Conservation (phyloP, 2,888 invertebrate species). For the Epinotia brunnichana region DNA sequence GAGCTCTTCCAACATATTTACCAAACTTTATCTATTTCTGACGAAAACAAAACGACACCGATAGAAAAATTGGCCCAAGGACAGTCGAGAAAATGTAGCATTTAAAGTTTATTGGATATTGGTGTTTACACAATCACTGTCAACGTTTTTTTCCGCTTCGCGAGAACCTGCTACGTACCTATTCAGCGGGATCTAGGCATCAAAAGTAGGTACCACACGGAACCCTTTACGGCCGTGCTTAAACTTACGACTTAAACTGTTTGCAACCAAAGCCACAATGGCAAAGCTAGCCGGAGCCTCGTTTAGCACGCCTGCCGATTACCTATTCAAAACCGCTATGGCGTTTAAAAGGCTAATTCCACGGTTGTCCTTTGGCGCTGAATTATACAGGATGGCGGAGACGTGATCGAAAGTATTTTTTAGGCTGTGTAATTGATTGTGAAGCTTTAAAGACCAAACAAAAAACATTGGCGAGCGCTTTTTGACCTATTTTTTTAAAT, state of each 20-base stretch:
- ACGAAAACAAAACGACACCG: no score
- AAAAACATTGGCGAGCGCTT: no score
- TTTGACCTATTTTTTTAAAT: no score
- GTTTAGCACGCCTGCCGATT: conserved; percentile 38
- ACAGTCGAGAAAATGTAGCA: no score
- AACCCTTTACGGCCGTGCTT: conserved; percentile 49
- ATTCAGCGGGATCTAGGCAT: background rate
- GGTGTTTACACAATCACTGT: no score
- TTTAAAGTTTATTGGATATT: no score
- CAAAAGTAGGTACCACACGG: background rate
- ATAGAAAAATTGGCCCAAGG: no score
- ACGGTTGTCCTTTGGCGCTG: background rate
- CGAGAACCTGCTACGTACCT: background rate
- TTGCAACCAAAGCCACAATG: conserved; percentile 9
- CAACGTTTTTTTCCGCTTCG: background rate
- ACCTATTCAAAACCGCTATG: conserved; percentile 18
- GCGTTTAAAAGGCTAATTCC: background rate
- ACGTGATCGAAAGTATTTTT: no score
- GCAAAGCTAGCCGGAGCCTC: conserved; percentile 23
- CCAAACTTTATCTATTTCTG: no score
- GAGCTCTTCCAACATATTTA: no score
- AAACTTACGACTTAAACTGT: conserved; percentile 52
- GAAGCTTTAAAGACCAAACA: no score
- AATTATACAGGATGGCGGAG: background rate
- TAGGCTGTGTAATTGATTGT: background rate